Conservation (phyloP, 2,797 vertebrate species). For the Lindbergichthys nudifrons region DNA sequence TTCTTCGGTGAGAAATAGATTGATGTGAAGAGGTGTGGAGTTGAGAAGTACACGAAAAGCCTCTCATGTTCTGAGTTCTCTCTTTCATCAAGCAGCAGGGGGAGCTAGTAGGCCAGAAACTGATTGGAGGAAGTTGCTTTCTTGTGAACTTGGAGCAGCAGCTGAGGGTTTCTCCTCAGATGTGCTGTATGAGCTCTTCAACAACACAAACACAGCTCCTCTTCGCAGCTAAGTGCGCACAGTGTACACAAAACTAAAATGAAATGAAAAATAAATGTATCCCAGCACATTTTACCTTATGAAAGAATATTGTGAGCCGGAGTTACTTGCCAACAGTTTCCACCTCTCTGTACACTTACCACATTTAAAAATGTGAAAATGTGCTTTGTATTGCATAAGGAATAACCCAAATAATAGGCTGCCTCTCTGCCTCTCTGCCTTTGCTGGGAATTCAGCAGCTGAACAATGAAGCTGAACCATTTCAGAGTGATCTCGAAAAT, state of each 20-base stretch:
- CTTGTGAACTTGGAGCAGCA: conserved; percentile 42
- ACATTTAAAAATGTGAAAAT: conserved; percentile 45
- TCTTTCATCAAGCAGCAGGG: conserved; percentile 73
- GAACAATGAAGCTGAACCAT: conserved; percentile 42
- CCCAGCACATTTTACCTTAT: conserved; percentile 27
- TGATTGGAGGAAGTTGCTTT: conserved; percentile 30
- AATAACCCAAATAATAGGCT: conserved; percentile 35
- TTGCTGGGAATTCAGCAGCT: conserved; percentile 37
- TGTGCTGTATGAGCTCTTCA: conserved; percentile 51
- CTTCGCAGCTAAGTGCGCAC: conserved; percentile 27
- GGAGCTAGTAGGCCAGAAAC: conserved; percentile 80
- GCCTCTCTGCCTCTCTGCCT: conserved; percentile 31
- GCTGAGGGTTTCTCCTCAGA: conserved; percentile 49
- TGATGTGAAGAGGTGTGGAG: conserved; percentile 40
- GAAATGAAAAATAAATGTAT: conserved; percentile 5
- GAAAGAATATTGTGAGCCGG: conserved; percentile 29
- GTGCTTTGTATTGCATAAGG: conserved; percentile 49
- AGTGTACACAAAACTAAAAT: conserved; percentile 21
- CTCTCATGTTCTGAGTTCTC: not conserved
- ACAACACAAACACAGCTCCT: conserved; percentile 44
- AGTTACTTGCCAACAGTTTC: conserved; percentile 23
- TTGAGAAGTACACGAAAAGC: conserved; percentile 21
- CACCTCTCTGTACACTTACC: conserved; percentile 28
- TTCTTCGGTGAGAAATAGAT: conserved; percentile 43
- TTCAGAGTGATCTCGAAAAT: conserved; percentile 53